These are phyloP conservation scores for Eumeta japonica DNA, from an alignment of 1,140 invertebrate genomes.

Conservation along the genomic window DNA sequence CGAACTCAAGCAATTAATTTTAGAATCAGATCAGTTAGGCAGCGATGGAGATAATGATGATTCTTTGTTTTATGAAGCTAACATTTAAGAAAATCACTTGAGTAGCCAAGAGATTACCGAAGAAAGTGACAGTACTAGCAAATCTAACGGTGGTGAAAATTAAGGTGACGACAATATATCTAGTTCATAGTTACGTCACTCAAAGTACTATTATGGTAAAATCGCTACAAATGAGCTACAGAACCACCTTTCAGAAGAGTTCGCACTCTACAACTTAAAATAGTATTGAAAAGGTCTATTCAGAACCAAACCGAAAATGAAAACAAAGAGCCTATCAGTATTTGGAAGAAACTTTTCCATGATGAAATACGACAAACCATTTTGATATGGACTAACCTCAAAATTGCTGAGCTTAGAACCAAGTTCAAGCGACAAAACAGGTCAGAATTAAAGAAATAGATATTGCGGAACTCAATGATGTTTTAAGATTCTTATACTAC, in stretches of 20 bases:
- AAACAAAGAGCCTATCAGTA: too few species aligned
- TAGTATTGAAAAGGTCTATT: background rate
- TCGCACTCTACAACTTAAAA: background rate
- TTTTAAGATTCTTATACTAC: too few species aligned
- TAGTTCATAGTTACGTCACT: background rate
- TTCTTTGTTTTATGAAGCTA: constrained; percentile 1
- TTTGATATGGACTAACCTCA: too few species aligned
- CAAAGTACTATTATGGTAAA: constrained; percentile 1
- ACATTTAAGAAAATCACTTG: constrained; percentile 1
- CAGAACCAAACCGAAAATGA: too few species aligned
- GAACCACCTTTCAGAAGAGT: constrained; percentile 1
- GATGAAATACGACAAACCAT: too few species aligned
- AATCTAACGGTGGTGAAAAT: background rate
- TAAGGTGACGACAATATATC: background rate
- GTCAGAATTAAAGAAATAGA: too few species aligned
- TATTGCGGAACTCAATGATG: too few species aligned
- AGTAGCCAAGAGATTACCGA: too few species aligned
- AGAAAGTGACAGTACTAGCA: background rate
- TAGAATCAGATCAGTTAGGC: background rate
- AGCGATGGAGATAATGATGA: background rate
- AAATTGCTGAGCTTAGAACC: too few species aligned
- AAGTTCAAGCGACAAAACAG: too few species aligned
- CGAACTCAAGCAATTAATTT: background rate
- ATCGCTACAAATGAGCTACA: constrained; percentile 1
- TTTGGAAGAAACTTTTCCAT: too few species aligned